A percentile compares a stretch with the other conserved stretches of the same genome.
phyloP scores from a whole-genome alignment of 2,797 vertebrate species.

The Picus viridis region DNA sequence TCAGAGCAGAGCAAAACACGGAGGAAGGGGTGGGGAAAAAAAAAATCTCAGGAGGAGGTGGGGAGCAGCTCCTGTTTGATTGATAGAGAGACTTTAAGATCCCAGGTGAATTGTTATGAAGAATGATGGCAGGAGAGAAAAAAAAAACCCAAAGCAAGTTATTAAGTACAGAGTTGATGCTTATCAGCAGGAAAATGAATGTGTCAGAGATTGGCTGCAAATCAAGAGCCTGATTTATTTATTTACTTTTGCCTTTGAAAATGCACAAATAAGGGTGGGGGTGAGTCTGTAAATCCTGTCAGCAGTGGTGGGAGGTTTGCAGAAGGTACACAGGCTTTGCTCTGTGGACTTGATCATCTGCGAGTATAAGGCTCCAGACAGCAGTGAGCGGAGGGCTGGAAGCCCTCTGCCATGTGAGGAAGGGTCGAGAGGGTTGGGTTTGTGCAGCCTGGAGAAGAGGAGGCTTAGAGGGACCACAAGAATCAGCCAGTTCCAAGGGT shows the following conservation, averaged over 20 bases:
- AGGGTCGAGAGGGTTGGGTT: no score
- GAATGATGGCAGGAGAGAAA: background rate
- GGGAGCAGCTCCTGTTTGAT: background rate
- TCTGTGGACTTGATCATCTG: background rate
- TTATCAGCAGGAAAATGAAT: constrained; percentile 15
- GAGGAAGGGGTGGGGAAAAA: background rate
- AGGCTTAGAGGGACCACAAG: no score
- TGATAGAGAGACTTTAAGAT: background rate
- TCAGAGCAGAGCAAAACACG: background rate
- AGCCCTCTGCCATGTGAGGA: no score
- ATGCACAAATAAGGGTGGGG: background rate
- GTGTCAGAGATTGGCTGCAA: constrained; percentile 6
- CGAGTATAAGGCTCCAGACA: background rate
- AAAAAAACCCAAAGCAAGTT: background rate
- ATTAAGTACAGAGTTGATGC: background rate
- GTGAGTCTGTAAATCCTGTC: background rate
- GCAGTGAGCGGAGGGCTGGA: no score
- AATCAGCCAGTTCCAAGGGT: no score
- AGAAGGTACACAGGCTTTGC: background rate
- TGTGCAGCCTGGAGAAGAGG: no score
- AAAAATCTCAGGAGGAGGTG: background rate
- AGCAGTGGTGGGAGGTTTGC: background rate
- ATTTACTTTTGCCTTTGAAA: background rate
- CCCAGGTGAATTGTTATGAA: background rate
- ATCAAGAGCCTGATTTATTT: background rate